A percentile compares a stretch with the other conserved stretches of the same genome.
Conservation (phyloP, 35 echinoderm and acorn worm genomes). For the Lytechinus variegatus region DNA sequence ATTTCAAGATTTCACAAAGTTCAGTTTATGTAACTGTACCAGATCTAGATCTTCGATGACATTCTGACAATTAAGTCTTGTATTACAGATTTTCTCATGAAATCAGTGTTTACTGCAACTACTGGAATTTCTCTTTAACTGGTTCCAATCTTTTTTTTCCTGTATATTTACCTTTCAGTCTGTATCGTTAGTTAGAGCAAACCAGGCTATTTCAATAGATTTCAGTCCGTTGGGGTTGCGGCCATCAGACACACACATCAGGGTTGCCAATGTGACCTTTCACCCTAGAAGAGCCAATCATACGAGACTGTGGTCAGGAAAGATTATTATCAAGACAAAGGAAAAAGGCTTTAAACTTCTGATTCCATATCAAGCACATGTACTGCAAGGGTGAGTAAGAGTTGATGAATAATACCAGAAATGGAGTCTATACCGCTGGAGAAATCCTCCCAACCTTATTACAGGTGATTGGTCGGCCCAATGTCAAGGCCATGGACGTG, state of each 20-base stretch:
- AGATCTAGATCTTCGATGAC: no score
- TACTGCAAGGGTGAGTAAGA: slow-evolving; percentile 93
- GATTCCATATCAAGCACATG: slow-evolving; percentile 97
- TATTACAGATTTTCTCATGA: no score
- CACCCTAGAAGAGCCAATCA: slow-evolving; percentile 87
- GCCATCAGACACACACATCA: slow-evolving; percentile 76
- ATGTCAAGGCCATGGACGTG: no score
- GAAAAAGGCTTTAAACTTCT: slow-evolving; percentile 87
- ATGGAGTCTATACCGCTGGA: no score
- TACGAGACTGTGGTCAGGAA: slow-evolving; percentile 88
- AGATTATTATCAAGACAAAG: slow-evolving; percentile 97
- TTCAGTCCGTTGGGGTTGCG: slow-evolving; percentile 82
- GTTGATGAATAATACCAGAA: no score
- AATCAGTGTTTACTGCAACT: no score
- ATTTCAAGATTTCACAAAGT: no score
- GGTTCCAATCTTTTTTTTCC: background rate
- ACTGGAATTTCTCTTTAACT: no score
- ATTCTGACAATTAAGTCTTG: no score
- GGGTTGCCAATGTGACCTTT: slow-evolving; percentile 91
- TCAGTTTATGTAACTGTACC: no score
- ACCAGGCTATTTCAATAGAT: slow-evolving; percentile 89
- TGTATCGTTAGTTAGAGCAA: slow-evolving; percentile 86
- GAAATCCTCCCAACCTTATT: no score
- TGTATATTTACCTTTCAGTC: slow-evolving; percentile 61
- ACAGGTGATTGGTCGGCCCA: no score